A percentile compares a stretch with the other conserved stretches of the same genome.
Conservation (phyloP, 1,140 invertebrate genomes). For the Drosophila jambulina region DNA sequence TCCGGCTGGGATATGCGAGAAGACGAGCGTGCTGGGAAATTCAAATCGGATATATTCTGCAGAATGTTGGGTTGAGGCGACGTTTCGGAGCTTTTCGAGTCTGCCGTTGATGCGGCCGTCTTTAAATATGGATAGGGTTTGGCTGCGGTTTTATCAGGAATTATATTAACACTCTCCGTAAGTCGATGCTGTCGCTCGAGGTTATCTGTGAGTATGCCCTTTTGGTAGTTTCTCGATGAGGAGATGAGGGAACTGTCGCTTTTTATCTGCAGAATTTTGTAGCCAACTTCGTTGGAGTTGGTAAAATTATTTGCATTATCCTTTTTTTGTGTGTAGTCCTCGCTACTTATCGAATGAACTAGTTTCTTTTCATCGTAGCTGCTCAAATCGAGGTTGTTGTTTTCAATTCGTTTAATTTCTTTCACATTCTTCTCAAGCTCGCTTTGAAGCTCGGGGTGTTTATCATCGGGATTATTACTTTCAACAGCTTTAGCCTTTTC, state of each 20-base stretch:
- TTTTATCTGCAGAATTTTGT: constrained; percentile 79
- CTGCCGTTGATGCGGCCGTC: background rate
- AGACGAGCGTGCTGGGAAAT: constrained; percentile 76
- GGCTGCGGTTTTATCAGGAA: constrained; percentile 30
- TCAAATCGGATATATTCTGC: constrained; percentile 32
- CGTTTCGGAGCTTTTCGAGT: constrained; percentile 20
- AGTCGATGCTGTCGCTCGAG: constrained; percentile 56
- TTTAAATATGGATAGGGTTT: constrained; percentile 33
- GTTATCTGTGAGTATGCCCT: constrained; percentile 77
- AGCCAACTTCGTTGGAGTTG: constrained; percentile 53
- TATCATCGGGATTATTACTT: constrained; percentile 6
- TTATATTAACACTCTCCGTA: constrained; percentile 36
- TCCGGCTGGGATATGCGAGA: constrained; percentile 85
- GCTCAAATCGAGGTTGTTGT: constrained; percentile 44
- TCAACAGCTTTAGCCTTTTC: constrained; percentile 15
- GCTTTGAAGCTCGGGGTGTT: constrained; percentile 8
- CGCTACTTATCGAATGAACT: constrained; percentile 72
- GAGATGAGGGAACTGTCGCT: constrained; percentile 78
- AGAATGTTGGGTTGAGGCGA: constrained; percentile 22
- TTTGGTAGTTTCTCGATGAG: constrained; percentile 64
- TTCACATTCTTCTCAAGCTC: constrained; percentile 13
- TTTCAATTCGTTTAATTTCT: constrained; percentile 21
- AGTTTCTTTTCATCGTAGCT: constrained; percentile 51
- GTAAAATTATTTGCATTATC: constrained; percentile 46
- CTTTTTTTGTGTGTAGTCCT: constrained; percentile 62